These are phyloP conservation scores for Pelmatolapia mariae DNA, from an alignment of 2,113 vertebrate genomes.

Conservation along the genomic window DNA sequence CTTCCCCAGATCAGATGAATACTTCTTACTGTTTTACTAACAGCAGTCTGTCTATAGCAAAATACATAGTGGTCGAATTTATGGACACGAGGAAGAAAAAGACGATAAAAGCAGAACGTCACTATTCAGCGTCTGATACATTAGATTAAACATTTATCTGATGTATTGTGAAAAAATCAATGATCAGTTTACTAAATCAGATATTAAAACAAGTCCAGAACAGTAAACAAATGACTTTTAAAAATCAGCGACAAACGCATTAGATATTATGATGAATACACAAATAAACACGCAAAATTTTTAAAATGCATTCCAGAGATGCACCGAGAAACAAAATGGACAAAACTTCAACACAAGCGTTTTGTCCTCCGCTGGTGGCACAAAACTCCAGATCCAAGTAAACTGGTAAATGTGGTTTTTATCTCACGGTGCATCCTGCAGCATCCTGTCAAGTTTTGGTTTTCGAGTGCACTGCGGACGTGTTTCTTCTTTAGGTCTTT, in stretches of 20 bases:
- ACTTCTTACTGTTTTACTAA: not conserved
- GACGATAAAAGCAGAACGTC: not conserved
- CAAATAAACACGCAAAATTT: not conserved
- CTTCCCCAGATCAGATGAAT: not conserved
- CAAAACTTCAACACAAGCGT: not conserved
- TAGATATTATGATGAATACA: not conserved
- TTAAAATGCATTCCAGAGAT: not conserved
- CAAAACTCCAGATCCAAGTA: not conserved
- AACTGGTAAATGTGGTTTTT: rapidly evolving
- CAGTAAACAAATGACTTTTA: not conserved
- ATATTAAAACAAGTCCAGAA: not conserved
- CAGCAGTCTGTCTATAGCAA: not conserved
- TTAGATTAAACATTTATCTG: no score
- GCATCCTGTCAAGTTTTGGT: not conserved
- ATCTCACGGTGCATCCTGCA: not conserved
- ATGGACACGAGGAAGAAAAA: not conserved
- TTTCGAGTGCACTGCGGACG: rapidly evolving
- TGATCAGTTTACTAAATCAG: not conserved
- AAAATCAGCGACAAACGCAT: not conserved
- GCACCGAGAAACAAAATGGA: not conserved
- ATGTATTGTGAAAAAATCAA: not conserved
- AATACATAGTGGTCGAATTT: no score
- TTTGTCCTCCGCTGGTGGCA: not conserved
- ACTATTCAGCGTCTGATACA: not conserved
- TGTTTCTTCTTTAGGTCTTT: not conserved